A percentile compares a stretch with the other conserved stretches of the same genome.
phyloP scores from a whole-genome alignment of 1,140 invertebrate genomes.

The Temnothorax curvispinosus region DNA sequence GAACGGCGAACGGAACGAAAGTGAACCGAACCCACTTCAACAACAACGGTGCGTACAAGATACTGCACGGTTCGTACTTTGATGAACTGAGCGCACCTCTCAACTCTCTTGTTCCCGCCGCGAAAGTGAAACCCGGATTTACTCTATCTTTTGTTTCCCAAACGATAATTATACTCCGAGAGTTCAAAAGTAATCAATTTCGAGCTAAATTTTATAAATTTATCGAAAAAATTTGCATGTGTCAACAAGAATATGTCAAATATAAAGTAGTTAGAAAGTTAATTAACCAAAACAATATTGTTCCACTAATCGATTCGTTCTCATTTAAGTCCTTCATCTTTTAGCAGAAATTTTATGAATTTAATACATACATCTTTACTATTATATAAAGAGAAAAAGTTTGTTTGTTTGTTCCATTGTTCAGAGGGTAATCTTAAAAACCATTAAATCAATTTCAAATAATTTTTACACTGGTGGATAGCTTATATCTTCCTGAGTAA shows the following conservation, averaged over 20 bases:
- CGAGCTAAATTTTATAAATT: neutral
- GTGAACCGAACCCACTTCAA: slow-evolving; percentile 42
- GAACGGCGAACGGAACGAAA: slow-evolving; percentile 47
- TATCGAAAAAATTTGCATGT: neutral
- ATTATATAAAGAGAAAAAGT: too few species aligned
- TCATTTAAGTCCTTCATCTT: neutral
- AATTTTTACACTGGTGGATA: too few species aligned
- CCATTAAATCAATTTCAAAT: too few species aligned
- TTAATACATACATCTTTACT: neutral
- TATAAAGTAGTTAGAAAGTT: neutral
- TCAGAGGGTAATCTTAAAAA: too few species aligned
- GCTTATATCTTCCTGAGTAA: too few species aligned
- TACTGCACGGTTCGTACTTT: neutral
- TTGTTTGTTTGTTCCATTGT: too few species aligned
- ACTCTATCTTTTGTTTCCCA: slow-evolving; percentile 6
- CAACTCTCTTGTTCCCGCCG: neutral
- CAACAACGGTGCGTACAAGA: slow-evolving; percentile 22
- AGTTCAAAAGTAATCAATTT: neutral
- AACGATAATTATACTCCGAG: neutral
- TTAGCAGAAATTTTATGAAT: neutral
- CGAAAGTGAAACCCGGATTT: slow-evolving; percentile 47
- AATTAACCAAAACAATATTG: neutral
- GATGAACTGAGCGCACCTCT: neutral
- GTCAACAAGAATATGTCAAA: neutral
- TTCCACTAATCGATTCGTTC: neutral